Evolutionary conservation across 2,797 vertebrate species (phyloP).

Genomic region (Aselliscus stoliczkanus): DNA sequence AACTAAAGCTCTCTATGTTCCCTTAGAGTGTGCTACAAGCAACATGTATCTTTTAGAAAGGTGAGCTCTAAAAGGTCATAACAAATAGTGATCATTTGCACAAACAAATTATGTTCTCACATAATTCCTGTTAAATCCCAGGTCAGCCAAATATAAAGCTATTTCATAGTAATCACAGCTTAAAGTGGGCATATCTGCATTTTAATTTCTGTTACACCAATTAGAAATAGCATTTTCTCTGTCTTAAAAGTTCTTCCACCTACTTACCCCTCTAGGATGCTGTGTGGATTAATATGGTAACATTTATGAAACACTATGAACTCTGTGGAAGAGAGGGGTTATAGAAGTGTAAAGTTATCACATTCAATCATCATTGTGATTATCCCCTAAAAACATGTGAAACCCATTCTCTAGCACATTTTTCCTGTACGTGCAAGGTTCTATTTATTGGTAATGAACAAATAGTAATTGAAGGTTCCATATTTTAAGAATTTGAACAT

Average conservation of each 20-base stretch:
- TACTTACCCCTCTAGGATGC: conserved; percentile 27
- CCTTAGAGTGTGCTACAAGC: neutral
- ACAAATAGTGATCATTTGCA: conserved; percentile 19
- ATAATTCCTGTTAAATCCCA: neutral
- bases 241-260: conserved; percentile 33
- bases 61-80: neutral
- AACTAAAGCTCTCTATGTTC: neutral
- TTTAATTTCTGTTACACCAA: conserved; percentile 29
- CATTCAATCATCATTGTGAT: conserved; percentile 27
- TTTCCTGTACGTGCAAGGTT: neutral
- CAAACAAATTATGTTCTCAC: neutral
- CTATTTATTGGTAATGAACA: conserved; percentile 28
- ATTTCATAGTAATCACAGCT: conserved; percentile 13
- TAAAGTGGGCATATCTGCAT: neutral
- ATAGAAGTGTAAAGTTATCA: neutral
- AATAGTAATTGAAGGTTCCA: conserved; percentile 7
- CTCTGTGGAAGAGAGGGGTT: conserved; percentile 8
- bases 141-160: conserved; percentile 31
- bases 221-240: conserved; percentile 35
- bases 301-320: conserved; percentile 39
- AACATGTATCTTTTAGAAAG: conserved; percentile 2
- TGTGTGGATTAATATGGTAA: conserved; percentile 25
- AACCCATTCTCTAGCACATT: conserved; percentile 19
- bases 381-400: conserved; percentile 32
- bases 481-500: conserved; percentile 45